These are phyloP conservation scores for Hypanus sabinus DNA, from an alignment of 2,113 vertebrate genomes.

Conservation along the genomic window DNA sequence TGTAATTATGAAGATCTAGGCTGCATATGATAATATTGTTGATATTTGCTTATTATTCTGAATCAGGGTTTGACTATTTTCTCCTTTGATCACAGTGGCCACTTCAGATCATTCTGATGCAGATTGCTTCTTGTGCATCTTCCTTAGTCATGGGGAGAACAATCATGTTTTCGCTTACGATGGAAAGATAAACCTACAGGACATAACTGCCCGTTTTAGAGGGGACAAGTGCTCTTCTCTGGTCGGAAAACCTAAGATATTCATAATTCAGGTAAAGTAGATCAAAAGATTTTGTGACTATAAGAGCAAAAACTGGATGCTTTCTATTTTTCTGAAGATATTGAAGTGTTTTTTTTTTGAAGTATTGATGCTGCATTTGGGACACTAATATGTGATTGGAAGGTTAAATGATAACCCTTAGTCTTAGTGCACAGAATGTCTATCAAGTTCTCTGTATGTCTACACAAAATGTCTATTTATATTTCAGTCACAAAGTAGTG, in stretches of 20 bases:
- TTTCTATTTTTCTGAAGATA: neutral
- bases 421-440: neutral
- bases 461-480: neutral
- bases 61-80: neutral
- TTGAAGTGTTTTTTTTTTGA: neutral
- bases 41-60: neutral
- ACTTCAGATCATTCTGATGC: slow-evolving; percentile 61
- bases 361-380: neutral
- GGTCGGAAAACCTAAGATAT: slow-evolving; percentile 92
- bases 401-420: neutral
- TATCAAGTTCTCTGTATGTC: neutral
- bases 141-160: slow-evolving; percentile 84
- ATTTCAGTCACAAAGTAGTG: neutral
- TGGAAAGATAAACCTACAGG: slow-evolving; percentile 65
- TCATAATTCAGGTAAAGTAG: slow-evolving; percentile 81
- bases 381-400: neutral
- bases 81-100: slow-evolving; percentile 57
- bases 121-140: slow-evolving; percentile 82
- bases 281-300: neutral
- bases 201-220: slow-evolving; percentile 69
- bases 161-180: slow-evolving; percentile 72
- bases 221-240: slow-evolving; percentile 79
- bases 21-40: neutral
- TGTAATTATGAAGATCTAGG: neutral
- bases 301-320: neutral